These are phyloP conservation scores for Zaprionus ornatus DNA, from an alignment of 1,140 invertebrate genomes.

Conservation along the genomic window DNA sequence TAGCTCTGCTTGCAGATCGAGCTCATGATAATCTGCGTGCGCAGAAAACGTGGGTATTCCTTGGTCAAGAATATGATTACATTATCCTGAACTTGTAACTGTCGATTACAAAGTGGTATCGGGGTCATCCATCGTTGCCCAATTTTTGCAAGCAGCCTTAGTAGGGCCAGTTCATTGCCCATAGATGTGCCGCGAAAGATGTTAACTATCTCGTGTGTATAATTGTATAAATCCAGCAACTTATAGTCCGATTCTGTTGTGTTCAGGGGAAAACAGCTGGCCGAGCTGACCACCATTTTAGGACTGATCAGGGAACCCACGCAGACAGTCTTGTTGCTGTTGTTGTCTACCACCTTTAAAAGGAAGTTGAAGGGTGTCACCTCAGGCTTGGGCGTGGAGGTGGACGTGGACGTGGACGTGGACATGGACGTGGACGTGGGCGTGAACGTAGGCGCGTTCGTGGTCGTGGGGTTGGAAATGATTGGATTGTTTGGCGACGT, in stretches of 20 bases:
- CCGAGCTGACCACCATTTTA: conserved; percentile 44
- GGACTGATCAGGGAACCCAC: conserved; percentile 33
- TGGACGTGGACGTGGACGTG: no score
- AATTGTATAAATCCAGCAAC: conserved; percentile 19
- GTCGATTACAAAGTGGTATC: conserved; percentile 25
- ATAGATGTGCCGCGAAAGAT: conserved; percentile 4
- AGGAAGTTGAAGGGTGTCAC: conserved; percentile 11
- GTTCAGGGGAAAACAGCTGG: conserved; percentile 27
- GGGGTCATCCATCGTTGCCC: conserved; percentile 11
- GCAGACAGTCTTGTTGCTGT: conserved; percentile 18
- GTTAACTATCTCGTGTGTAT: conserved; percentile 5
- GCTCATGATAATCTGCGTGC: conserved; percentile 42
- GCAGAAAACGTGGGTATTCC: conserved; percentile 29
- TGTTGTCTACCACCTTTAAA: conserved; percentile 19
- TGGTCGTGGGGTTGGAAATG: no score
- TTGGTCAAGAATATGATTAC: conserved; percentile 48
- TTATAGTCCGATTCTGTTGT: background rate
- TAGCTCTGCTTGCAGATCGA: conserved; percentile 45
- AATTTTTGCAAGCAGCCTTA: conserved; percentile 7
- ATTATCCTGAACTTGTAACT: conserved; percentile 12
- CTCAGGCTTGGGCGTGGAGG: background rate
- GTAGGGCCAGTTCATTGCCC: conserved; percentile 26
- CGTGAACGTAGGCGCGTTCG: no score
- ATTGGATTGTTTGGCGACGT: conserved; percentile 21
- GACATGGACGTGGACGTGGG: no score